Conservation (phyloP, 2,113 vertebrate genomes). For the Strix uralensis region DNA sequence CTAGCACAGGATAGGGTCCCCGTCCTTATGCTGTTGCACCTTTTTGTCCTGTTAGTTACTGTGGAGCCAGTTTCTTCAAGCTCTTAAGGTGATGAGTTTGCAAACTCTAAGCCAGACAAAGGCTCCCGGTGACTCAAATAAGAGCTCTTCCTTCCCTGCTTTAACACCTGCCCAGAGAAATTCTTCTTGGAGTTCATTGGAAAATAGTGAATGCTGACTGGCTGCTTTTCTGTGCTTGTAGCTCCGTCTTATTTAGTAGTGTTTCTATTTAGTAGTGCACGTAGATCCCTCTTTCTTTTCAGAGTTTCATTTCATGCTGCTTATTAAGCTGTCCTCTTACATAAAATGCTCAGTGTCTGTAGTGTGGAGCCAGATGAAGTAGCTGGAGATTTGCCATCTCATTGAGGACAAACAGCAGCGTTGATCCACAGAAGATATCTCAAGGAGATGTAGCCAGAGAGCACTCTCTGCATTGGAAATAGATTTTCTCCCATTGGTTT, state of each 20-base stretch:
- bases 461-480: neutral
- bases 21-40: neutral
- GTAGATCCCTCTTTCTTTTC: neutral
- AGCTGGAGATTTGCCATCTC: neutral
- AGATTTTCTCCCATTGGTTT: neutral
- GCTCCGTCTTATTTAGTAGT: neutral
- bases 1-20: neutral
- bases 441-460: neutral
- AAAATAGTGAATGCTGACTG: neutral
- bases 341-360: neutral
- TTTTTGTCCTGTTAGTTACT: neutral
- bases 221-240: neutral
- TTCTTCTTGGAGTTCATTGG: neutral
- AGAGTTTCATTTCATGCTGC: neutral
- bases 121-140: neutral
- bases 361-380: neutral
- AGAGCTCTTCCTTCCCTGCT: neutral
- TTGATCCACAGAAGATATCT: neutral
- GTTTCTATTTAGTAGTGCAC: neutral
- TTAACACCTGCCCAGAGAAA: neutral
- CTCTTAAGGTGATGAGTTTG: neutral
- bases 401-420: accelerated
- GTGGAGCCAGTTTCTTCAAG: neutral
- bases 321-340: neutral
- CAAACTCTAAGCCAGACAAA: neutral